Percentiles rank a stretch among this genome's conserved stretches.
phyloP scores from a whole-genome alignment of 1,140 invertebrate species.

The Drosophila burlai region DNA sequence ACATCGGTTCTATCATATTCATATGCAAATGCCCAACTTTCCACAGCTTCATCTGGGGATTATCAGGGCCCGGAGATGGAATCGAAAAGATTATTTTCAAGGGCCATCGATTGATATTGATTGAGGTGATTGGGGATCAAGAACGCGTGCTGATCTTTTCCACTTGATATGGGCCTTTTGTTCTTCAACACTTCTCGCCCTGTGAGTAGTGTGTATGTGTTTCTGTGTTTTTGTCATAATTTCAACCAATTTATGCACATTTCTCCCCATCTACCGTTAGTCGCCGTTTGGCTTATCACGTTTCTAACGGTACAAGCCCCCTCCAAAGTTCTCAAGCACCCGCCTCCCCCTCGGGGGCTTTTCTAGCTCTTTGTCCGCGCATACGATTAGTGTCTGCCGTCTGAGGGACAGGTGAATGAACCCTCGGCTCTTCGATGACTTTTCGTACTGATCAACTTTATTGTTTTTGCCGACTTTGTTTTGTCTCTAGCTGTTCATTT shows the following conservation, averaged over 20 bases:
- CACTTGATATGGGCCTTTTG: slow-evolving; percentile 38
- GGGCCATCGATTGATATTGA: slow-evolving; percentile 61
- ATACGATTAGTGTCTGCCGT: slow-evolving; percentile 52
- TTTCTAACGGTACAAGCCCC: slow-evolving; percentile 64
- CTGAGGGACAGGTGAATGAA: slow-evolving; percentile 60
- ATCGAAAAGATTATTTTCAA: slow-evolving; percentile 48
- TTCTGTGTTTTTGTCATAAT: slow-evolving; percentile 59
- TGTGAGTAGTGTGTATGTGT: slow-evolving; percentile 4
- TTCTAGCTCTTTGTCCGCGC: slow-evolving; percentile 52
- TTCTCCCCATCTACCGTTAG: slow-evolving; percentile 55
- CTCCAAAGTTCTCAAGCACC: slow-evolving; percentile 3
- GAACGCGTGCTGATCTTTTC: slow-evolving; percentile 33
- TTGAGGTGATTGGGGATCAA: slow-evolving; percentile 33
- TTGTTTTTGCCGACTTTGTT: slow-evolving; percentile 49
- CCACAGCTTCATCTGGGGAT: slow-evolving; percentile 43
- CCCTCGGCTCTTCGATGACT: slow-evolving; percentile 56
- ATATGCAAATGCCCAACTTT: slow-evolving; percentile 53
- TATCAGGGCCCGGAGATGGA: slow-evolving; percentile 45
- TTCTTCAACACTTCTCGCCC: slow-evolving; percentile 13
- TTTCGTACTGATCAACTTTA: slow-evolving; percentile 62
- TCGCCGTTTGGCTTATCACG: slow-evolving; percentile 57
- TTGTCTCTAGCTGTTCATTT: slow-evolving; percentile 39
- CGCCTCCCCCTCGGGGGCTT: slow-evolving; percentile 19
- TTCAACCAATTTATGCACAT: slow-evolving; percentile 70
- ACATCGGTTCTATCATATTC: slow-evolving; percentile 11